These are phyloP conservation scores for Prionace glauca DNA, from an alignment of 2,797 vertebrate genomes.

Conservation along the genomic window DNA sequence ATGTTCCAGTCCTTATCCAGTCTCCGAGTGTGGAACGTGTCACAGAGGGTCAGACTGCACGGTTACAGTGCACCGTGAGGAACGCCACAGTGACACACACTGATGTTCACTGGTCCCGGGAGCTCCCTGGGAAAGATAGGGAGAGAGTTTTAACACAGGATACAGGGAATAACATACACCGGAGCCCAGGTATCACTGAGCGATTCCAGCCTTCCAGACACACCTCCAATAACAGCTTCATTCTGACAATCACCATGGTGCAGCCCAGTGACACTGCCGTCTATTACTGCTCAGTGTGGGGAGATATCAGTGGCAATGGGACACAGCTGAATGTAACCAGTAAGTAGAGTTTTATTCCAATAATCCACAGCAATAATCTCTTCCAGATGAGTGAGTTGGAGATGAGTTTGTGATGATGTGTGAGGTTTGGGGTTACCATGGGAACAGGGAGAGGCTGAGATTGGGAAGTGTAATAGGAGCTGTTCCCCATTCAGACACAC, in stretches of 20 bases:
- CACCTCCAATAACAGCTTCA: neutral
- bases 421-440: too few relatives aligned
- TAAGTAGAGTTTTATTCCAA: too few relatives aligned
- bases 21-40: neutral
- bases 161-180: neutral
- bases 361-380: too few relatives aligned
- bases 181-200: neutral
- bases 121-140: neutral
- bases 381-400: too few relatives aligned
- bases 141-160: constrained; percentile 3
- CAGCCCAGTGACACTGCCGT: neutral
- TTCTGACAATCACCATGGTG: neutral
- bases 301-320: neutral
- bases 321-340: neutral
- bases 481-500: too few relatives aligned
- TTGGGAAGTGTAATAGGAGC: too few relatives aligned
- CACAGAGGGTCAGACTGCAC: neutral
- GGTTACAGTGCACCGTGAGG: neutral
- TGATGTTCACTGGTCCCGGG: neutral
- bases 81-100: neutral
- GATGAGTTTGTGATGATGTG: too few relatives aligned
- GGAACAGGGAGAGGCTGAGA: too few relatives aligned
- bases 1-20: neutral
- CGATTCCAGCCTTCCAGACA: neutral
- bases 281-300: neutral